Percentiles rank a stretch among this genome's conserved stretches.
phyloP scores from a whole-genome alignment of 2,888 invertebrate genomes.

The Eristalis tenax region DNA sequence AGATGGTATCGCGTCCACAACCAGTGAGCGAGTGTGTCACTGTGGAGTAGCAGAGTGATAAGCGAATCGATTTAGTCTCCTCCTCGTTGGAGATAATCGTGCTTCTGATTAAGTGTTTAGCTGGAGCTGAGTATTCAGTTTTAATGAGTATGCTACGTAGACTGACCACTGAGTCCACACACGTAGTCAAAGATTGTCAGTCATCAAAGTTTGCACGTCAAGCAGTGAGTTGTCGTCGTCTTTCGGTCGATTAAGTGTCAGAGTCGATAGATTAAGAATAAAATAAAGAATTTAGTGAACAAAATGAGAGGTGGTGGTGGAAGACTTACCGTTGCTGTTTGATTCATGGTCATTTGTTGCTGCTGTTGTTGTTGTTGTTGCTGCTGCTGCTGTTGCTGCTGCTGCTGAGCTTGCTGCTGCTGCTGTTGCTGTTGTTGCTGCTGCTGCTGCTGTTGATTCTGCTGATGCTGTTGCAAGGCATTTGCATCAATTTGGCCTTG shows the following conservation, averaged over 20 bases:
- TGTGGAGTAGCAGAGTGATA: not conserved
- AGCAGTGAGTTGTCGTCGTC: not conserved
- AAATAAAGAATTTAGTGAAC: conserved; percentile 8
- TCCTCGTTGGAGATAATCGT: not conserved
- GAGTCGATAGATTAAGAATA: not conserved
- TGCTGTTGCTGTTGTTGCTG: conserved; percentile 81
- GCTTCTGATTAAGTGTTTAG: not conserved
- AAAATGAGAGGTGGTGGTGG: conserved; percentile 8
- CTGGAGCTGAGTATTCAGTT: not conserved
- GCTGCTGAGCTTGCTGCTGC: conserved; percentile 81
- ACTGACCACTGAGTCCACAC: not conserved
- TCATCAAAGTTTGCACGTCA: not conserved
- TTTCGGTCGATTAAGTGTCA: too few relatives aligned
- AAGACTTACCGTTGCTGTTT: conserved; percentile 77
- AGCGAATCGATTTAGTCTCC: not conserved
- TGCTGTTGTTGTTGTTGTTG: conserved; percentile 80
- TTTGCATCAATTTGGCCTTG: conserved; percentile 83
- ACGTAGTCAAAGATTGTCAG: not conserved
- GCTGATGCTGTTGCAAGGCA: conserved; percentile 84
- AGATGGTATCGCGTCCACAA: not conserved
- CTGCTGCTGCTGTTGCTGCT: conserved; percentile 82
- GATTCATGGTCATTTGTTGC: conserved; percentile 75
- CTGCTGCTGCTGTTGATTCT: conserved; percentile 82
- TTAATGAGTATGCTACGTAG: not conserved
- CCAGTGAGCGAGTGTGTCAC: not conserved